Percentiles rank a stretch among this genome's conserved stretches.
Conservation (phyloP, 2,113 vertebrate species). For the Acrocephalus arundinaceus region DNA sequence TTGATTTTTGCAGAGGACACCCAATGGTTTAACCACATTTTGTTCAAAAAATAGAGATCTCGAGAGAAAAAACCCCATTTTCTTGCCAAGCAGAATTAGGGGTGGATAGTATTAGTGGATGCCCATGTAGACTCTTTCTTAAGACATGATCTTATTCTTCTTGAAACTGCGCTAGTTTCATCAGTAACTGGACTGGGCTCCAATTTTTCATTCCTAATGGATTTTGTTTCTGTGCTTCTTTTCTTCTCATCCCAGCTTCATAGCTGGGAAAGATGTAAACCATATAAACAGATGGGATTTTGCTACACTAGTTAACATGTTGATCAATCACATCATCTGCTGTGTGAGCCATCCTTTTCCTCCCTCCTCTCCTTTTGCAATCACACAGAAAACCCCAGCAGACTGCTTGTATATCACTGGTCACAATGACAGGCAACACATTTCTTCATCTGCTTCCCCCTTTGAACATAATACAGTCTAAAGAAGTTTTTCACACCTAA, state of each 20-base stretch:
- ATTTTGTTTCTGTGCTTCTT: constrained; percentile 9
- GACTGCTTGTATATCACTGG: neutral
- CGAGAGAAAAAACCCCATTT: neutral
- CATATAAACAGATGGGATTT: constrained; percentile 60
- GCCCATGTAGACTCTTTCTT: neutral
- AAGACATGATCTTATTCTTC: neutral
- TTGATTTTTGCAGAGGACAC: neutral
- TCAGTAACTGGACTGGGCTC: neutral
- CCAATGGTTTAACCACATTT: neutral
- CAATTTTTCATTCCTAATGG: neutral
- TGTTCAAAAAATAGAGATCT: neutral
- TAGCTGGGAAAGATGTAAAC: constrained; percentile 21
- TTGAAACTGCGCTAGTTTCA: neutral
- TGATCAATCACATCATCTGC: constrained; percentile 59
- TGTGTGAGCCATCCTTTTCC: neutral
- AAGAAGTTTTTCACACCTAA: neutral
- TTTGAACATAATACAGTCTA: neutral
- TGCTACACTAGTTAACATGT: constrained; percentile 43
- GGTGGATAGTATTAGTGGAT: neutral
- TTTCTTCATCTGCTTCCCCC: neutral
- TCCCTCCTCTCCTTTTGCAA: neutral
- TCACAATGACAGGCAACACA: neutral
- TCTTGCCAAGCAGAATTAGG: neutral
- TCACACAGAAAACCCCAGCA: neutral
- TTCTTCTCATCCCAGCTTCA: neutral